Percentiles rank a stretch among this genome's conserved stretches.
These are phyloP conservation scores for Drosophila ustulata DNA, from an alignment of 2,888 invertebrate species.

Conservation along the genomic window DNA sequence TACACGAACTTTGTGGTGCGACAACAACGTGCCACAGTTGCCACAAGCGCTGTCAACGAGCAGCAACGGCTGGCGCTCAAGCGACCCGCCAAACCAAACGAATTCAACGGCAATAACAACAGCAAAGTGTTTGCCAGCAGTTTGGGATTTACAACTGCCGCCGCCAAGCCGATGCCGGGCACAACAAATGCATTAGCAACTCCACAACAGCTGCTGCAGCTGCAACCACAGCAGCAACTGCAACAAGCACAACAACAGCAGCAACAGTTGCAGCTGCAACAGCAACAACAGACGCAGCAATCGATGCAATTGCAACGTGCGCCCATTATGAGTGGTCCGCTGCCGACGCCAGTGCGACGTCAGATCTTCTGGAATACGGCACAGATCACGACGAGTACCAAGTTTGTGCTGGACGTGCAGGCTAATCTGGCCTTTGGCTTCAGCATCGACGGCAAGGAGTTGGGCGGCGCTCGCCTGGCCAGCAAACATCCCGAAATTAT, in stretches of 20 bases:
- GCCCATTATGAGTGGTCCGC: conserved; percentile 38
- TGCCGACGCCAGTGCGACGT: conserved; percentile 74
- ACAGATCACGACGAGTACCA: conserved; percentile 86
- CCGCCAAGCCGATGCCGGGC: conserved; percentile 62
- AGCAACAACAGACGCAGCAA: conserved; percentile 39
- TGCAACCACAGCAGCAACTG: conserved; percentile 22
- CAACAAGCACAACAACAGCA: conserved; percentile 25
- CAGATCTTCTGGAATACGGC: conserved; percentile 87
- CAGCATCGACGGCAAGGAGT: conserved; percentile 85
- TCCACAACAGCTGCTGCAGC: conserved; percentile 31
- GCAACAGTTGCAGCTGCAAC: conserved; percentile 21
- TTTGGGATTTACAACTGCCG: conserved; percentile 40
- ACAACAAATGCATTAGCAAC: conserved; percentile 22
- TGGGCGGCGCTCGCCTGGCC: conserved; percentile 85
- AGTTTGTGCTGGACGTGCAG: conserved; percentile 87
- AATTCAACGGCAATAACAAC: conserved; percentile 31
- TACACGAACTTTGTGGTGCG: conserved; percentile 81
- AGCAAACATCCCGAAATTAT: conserved; percentile 89
- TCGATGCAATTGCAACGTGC: conserved; percentile 40
- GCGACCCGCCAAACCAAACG: conserved; percentile 71
- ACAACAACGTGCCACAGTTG: conserved; percentile 52
- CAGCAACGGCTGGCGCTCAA: conserved; percentile 78
- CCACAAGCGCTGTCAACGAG: conserved; percentile 57
- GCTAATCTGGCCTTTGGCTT: conserved; percentile 85
- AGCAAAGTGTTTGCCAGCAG: conserved; percentile 54